Percentiles rank a stretch among this genome's conserved stretches.
Conservation (phyloP, 2,113 vertebrate species). For the Spea bombifrons region DNA sequence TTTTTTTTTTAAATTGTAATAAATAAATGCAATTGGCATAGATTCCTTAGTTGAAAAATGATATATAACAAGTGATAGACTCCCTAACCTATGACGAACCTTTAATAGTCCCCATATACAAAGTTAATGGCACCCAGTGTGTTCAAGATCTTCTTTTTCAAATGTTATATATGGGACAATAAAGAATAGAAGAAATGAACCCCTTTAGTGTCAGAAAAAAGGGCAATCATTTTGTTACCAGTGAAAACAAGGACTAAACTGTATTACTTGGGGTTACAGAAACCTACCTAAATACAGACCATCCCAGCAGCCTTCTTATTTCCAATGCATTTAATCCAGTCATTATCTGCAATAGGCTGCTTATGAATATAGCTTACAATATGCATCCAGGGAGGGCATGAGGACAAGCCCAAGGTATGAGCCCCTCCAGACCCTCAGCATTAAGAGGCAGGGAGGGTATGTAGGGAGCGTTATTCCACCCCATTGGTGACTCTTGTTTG, state of each 20-base stretch:
- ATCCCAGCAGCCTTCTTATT: neutral
- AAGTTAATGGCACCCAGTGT: too few species aligned
- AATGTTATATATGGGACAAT: too few species aligned
- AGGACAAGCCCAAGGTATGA: neutral
- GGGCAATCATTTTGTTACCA: neutral
- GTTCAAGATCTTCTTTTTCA: too few species aligned
- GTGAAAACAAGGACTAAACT: neutral
- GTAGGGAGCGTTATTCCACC: neutral
- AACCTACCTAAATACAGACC: neutral
- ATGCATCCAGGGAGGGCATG: neutral
- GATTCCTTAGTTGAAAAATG: too few species aligned
- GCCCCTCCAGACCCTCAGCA: neutral
- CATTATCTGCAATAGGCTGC: slow-evolving; percentile 7
- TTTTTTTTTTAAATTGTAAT: too few species aligned
- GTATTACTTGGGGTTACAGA: neutral
- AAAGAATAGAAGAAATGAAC: neutral
- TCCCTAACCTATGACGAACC: too few species aligned
- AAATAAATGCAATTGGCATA: too few species aligned
- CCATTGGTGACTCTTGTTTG: slow-evolving; percentile 38
- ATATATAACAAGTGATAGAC: too few species aligned
- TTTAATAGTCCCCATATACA: too few species aligned
- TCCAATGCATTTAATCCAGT: neutral
- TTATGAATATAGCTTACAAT: neutral
- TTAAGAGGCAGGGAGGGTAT: slow-evolving; percentile 6
- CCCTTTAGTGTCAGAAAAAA: neutral